Percentiles rank a stretch among this genome's conserved stretches.
Evolutionary conservation across 2,888 invertebrate genomes (phyloP).

Genomic region (Cartodere bifasciata): DNA sequence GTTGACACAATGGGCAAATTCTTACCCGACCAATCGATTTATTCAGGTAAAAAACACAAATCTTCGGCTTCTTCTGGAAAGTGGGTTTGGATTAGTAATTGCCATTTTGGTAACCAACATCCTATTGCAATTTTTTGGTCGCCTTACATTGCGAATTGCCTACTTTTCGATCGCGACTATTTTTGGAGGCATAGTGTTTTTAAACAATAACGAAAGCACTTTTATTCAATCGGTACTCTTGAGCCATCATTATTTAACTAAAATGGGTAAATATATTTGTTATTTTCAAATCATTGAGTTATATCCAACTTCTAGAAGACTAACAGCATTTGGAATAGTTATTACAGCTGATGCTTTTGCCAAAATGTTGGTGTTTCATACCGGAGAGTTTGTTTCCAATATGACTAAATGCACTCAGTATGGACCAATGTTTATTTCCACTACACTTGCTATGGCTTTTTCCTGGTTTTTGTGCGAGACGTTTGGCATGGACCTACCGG

Average conservation of each 20-base stretch:
- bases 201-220: too few species aligned
- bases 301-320: conserved; percentile 7
- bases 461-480: too few species aligned
- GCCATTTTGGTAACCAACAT: conserved; percentile 4
- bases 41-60: conserved; percentile 6
- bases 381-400: not conserved
- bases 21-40: conserved; percentile 3
- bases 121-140: conserved; percentile 5
- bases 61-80: conserved; percentile 7
- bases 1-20: conserved; percentile 3
- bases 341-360: conserved; percentile 7
- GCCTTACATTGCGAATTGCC: too few species aligned
- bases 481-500: too few species aligned
- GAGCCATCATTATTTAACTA: conserved; percentile 4
- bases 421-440: too few species aligned
- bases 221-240: conserved; percentile 1
- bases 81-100: conserved; percentile 5
- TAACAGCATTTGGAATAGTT: conserved; percentile 7
- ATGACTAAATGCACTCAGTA: too few species aligned
- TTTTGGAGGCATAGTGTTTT: too few species aligned
- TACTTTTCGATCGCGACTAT: too few species aligned
- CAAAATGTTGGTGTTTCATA: conserved; percentile 8
- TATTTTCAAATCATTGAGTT: conserved; percentile 8
- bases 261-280: conserved; percentile 7
- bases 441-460: too few species aligned